Base-by-base conservation (phyloP, 2,113 vertebrate genomes). In the Oryzias javanicus region DNA sequence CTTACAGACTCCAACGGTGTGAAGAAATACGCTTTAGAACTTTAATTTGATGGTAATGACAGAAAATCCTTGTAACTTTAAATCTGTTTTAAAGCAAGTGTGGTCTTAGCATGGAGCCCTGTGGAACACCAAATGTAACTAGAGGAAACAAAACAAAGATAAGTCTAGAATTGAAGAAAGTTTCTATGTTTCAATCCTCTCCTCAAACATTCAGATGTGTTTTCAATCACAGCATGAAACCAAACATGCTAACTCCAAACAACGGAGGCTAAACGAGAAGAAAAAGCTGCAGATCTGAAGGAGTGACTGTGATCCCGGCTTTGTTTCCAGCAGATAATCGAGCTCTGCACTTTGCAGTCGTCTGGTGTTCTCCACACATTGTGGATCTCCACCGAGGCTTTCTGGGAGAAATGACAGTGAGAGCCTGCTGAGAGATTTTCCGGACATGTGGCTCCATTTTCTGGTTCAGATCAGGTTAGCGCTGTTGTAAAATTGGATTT, bases 401-500 rank as follows among this genome's bases (percentile, higher is more conserved):
- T 20, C 74, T 24, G 54, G 50, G 65, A 55, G 76, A 52, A 57
- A 64, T 54, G 74, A 76, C 75, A 76, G 78, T 17, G 58, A 74
- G 64, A 76, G 70, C 76, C 72, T 71, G 75, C 79, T 73, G 81
- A 53, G 75, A 80, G 83, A 82, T 87, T 86, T 84, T 89, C 78
- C 78, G 29, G 78, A 55, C 64, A 22, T 65, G 50, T 84, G 71
- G 79, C 17, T 86, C 85, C 81, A 83, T 89, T 86, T 89, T 89
- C 83, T 86, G 82, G 67, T 82, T 86, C 76, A 86, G 76, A 82
- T 88, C 86, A 77, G 79, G 81, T 83, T 80, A 80, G 85, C 51
- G 59, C 71, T 65, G 68, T 81, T 70, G 64, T 84, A 80, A 84
- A 83, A 86, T 87, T 82, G 78, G 72, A 81, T 84, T 78, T 64